A percentile compares a stretch with the other conserved stretches of the same genome.
Conservation (phyloP, 2,797 vertebrate species). For the Oreochromis grahami region DNA sequence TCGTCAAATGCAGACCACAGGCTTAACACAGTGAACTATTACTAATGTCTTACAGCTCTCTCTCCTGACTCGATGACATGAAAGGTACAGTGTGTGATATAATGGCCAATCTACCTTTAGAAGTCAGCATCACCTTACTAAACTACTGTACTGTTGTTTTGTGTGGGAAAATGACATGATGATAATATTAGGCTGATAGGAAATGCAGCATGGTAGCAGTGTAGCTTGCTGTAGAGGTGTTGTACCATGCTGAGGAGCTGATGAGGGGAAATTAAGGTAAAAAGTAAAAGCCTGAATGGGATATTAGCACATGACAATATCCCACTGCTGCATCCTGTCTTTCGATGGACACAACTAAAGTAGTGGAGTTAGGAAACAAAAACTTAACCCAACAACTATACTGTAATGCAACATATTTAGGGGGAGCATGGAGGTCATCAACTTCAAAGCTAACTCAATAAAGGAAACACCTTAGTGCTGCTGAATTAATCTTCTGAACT, state of each 20-base stretch:
- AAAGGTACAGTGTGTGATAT: background rate
- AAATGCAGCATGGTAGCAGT: background rate
- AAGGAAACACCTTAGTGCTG: background rate
- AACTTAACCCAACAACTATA: background rate
- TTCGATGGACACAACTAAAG: background rate
- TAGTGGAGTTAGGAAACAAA: background rate
- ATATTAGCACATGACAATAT: background rate
- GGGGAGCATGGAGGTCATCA: background rate
- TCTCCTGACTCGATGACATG: background rate
- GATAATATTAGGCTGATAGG: background rate
- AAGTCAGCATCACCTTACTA: background rate
- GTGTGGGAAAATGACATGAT: background rate
- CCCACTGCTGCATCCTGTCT: no score
- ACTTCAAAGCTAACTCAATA: background rate
- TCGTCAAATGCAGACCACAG: conserved; percentile 28
- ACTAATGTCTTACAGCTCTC: background rate
- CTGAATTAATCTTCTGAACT: background rate
- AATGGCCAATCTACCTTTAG: background rate
- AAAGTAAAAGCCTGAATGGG: background rate
- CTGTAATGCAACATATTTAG: background rate
- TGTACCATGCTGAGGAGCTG: background rate
- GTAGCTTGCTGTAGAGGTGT: background rate
- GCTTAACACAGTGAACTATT: background rate
- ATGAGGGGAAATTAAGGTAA: background rate
- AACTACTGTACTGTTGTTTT: background rate